phyloP scores from a whole-genome alignment of 2,888 invertebrate species.

The Ormyrus nitidulus region DNA sequence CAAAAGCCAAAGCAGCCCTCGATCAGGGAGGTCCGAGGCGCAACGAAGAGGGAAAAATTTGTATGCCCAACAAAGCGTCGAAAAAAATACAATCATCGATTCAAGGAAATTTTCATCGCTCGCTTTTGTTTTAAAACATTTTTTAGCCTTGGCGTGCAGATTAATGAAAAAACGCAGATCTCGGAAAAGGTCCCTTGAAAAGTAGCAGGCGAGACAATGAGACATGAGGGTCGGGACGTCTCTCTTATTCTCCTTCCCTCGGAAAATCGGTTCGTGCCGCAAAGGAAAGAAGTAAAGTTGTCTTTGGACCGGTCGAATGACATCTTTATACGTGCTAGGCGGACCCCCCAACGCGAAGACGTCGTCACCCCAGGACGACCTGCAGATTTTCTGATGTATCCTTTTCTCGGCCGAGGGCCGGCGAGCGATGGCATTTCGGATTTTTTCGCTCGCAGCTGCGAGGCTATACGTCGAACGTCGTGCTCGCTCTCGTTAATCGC shows the following conservation, averaged over 20 bases:
- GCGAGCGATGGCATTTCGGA: slow-evolving; percentile 39
- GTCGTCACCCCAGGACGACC: slow-evolving; percentile 72
- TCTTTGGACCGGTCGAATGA: slow-evolving; percentile 65
- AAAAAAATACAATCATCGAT: no score
- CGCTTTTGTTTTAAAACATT: no score
- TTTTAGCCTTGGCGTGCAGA: no score
- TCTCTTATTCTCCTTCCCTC: slow-evolving; percentile 22
- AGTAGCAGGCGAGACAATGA: slow-evolving; percentile 26
- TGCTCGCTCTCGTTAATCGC: slow-evolving; percentile 42
- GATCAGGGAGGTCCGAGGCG: slow-evolving; percentile 6
- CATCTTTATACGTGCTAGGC: slow-evolving; percentile 68
- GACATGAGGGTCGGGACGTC: slow-evolving; percentile 8
- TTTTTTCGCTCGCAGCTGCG: slow-evolving; percentile 32
- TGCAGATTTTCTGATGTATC: slow-evolving; percentile 68
- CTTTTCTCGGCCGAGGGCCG: slow-evolving; percentile 7
- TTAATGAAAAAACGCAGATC: no score
- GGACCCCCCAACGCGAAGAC: slow-evolving; percentile 69
- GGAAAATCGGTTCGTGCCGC: slow-evolving; percentile 57
- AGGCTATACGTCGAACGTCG: slow-evolving; percentile 54
- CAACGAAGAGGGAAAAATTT: no score
- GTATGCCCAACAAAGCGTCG: no score
- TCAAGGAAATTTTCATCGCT: no score
- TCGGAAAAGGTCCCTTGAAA: no score
- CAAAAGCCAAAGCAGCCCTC: slow-evolving; percentile 23
- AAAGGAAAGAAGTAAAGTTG: slow-evolving; percentile 61